These are phyloP conservation scores for Drosophila nikananu DNA, from an alignment of 1,140 invertebrate species.

Conservation along the genomic window DNA sequence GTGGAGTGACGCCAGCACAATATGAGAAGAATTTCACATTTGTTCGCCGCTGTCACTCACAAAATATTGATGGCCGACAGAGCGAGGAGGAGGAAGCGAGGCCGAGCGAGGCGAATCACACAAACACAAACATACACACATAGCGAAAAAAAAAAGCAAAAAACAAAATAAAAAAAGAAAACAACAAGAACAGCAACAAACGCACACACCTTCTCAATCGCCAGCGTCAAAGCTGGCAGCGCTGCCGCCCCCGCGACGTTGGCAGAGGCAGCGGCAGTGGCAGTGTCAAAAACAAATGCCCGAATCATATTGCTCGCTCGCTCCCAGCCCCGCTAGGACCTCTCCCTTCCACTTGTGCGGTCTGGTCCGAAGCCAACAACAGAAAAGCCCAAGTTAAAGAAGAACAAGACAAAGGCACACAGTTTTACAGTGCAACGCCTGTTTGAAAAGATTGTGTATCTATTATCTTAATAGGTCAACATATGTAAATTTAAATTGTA, in stretches of 20 bases:
- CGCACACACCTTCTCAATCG: conserved; percentile 69
- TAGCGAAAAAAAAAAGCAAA: conserved; percentile 32
- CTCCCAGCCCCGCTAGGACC: conserved; percentile 1
- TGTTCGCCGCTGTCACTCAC: conserved; percentile 76
- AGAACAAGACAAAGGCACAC: conserved; percentile 27
- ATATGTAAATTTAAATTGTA: background rate
- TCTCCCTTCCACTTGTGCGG: conserved; percentile 29
- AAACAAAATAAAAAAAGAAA: conserved; percentile 37
- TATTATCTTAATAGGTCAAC: background rate
- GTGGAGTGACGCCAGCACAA: conserved; percentile 69
- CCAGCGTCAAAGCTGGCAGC: conserved; percentile 33
- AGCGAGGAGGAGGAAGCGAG: conserved; percentile 10
- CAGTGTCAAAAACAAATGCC: conserved; percentile 76
- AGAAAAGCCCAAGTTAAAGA: conserved; percentile 44
- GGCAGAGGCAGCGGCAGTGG: conserved; percentile 24
- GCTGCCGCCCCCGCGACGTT: conserved; percentile 35
- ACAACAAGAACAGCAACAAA: conserved; percentile 48
- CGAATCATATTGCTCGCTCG: conserved; percentile 64
- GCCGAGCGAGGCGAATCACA: conserved; percentile 37
- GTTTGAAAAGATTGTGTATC: conserved; percentile 1
- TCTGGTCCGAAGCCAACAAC: conserved; percentile 49
- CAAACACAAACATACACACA: conserved; percentile 36
- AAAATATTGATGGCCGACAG: conserved; percentile 64
- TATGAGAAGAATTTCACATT: conserved; percentile 82
- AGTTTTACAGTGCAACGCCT: conserved; percentile 26